Conservation (phyloP, 2,113 vertebrate species). For the Rhinopithecus roxellana region DNA sequence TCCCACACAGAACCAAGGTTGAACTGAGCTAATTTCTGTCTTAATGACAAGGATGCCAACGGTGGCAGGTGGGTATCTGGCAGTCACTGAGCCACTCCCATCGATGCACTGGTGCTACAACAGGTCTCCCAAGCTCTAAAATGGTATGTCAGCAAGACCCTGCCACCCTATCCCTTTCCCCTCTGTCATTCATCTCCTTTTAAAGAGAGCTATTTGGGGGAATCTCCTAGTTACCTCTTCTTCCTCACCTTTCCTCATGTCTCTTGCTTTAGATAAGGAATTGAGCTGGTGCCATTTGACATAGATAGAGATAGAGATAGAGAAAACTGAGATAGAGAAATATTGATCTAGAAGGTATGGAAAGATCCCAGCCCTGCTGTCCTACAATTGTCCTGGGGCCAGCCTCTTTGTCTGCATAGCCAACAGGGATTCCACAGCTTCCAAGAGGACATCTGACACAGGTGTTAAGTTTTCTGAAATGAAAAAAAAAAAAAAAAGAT, state of each 20-base stretch:
- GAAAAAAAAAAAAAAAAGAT: background rate
- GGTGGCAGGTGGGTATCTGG: background rate
- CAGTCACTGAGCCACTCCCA: background rate
- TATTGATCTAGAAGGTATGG: background rate
- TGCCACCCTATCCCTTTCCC: background rate
- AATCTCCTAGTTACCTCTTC: background rate
- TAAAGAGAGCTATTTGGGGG: background rate
- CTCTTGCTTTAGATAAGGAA: background rate
- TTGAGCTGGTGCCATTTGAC: background rate
- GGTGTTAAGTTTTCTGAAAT: constrained; percentile 23
- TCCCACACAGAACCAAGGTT: background rate
- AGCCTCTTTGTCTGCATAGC: background rate
- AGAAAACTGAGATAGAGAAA: background rate
- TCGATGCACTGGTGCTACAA: background rate
- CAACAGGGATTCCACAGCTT: background rate
- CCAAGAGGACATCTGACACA: background rate
- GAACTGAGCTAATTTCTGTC: background rate
- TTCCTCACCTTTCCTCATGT: background rate
- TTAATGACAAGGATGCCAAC: background rate
- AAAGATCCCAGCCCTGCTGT: background rate
- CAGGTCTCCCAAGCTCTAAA: background rate
- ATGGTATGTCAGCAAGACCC: background rate
- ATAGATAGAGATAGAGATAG: no score
- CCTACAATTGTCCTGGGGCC: background rate
- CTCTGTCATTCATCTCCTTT: background rate